These are phyloP conservation scores for Caranx melampygus DNA, from an alignment of 2,113 vertebrate species.

Conservation along the genomic window DNA sequence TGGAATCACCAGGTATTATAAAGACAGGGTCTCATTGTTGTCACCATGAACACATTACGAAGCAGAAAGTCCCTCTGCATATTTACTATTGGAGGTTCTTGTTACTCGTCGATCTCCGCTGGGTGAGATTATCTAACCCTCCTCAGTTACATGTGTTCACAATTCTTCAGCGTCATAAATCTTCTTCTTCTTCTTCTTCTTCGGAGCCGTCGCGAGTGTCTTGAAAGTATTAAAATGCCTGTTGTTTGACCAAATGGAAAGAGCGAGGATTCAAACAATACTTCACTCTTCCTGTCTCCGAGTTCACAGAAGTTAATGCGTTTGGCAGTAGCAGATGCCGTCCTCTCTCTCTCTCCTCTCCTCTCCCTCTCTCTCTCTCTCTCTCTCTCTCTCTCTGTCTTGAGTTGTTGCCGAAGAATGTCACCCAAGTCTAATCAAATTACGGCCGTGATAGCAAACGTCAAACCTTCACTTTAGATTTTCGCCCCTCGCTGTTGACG, in stretches of 20 bases:
- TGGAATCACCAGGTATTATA: conserved; percentile 11
- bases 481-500: conserved; percentile 69
- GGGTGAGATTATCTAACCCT: conserved; percentile 65
- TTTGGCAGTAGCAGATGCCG: conserved; percentile 78
- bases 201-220: conserved; percentile 57
- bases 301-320: conserved; percentile 72
- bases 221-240: conserved; percentile 77
- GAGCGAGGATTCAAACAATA: conserved; percentile 72
- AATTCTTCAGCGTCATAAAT: conserved; percentile 69
- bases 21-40: conserved; percentile 31
- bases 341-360: conserved; percentile 24
- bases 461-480: conserved; percentile 83
- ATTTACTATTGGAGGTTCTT: conserved; percentile 58
- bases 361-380: too few relatives aligned
- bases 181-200: conserved; percentile 31
- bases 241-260: conserved; percentile 78
- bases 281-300: conserved; percentile 68
- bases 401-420: conserved; percentile 73
- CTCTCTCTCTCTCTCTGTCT: too few relatives aligned
- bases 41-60: conserved; percentile 3
- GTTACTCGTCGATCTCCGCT: conserved; percentile 65
- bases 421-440: conserved; percentile 84
- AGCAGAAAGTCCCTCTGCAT: conserved; percentile 53
- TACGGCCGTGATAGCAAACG: conserved; percentile 75
- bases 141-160: conserved; percentile 73